Base-by-base conservation (phyloP, 2,797 vertebrate species). In the Enteromius radiatus region DNA sequence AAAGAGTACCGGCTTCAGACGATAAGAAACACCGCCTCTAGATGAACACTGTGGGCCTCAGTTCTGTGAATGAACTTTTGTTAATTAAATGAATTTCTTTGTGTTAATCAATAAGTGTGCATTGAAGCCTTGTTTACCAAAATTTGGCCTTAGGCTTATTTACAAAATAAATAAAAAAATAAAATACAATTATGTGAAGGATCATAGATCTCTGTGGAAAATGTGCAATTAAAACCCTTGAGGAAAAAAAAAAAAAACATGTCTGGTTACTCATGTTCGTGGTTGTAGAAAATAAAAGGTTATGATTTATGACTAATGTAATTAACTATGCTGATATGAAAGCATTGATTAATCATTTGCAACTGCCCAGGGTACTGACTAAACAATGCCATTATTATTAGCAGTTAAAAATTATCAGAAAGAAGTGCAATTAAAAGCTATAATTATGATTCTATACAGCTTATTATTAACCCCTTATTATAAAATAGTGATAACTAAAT, bases 1-100 rank as follows among this genome's bases (percentile, higher is more conserved):
- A 88, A 84, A 87, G 84, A 90, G 88, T 86, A 86, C 82, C 78
- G 88, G 87, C 88, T 89, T 90, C 87, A 84, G 88, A 88, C 88
- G 92, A 94, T 93, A 92, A 93, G 86, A 82, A 83, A 88, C 84
- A 87, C 78, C 49, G 77, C 26, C 71, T 77, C 36, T 56, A 83
- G 78, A 21, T 26, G 87, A 91, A 91, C 88, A 91, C 91, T 90
- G 87, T 91, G 91, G 85, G 86, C 73, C 73, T 90, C 90, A 89
- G 87, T 89, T 91, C 45, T 64, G 63, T 54, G 26, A 49, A 43
- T 15, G 33, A 79, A 76, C 82, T 84, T 74, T 81, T 54, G 67
- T 43, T 70, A 82, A 86, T 86, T 43, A 80, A 76, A 84, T 68
- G 3, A 78, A 45, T 81, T 41, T 26, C 75, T 76, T 67, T 82